These are phyloP conservation scores for Loxodonta africana DNA, from an alignment of 2,113 vertebrate species.

Conservation along the genomic window DNA sequence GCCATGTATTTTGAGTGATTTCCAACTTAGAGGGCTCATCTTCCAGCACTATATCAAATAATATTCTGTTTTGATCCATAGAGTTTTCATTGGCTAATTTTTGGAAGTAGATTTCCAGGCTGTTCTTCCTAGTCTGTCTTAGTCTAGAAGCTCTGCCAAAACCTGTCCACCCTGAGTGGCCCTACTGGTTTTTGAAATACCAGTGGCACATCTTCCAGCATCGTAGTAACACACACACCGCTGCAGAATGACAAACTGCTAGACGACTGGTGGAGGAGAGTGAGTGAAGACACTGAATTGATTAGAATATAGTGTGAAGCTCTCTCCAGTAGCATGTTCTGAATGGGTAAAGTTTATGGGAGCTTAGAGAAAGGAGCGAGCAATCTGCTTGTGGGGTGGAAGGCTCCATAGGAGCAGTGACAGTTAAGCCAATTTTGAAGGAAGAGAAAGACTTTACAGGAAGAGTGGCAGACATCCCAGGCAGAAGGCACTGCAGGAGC, in stretches of 20 bases:
- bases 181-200: background rate
- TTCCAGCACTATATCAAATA: background rate
- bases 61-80: background rate
- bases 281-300: background rate
- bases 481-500: background rate
- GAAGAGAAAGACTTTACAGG: background rate
- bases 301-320: background rate
- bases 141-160: background rate
- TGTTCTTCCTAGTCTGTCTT: background rate
- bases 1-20: background rate
- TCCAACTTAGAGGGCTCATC: background rate
- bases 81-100: background rate
- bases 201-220: background rate
- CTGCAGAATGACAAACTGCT: background rate
- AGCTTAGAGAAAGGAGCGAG: background rate
- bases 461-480: background rate
- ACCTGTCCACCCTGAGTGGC: background rate
- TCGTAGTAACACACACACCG: background rate
- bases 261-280: background rate
- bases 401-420: background rate
- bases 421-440: background rate
- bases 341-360: background rate
- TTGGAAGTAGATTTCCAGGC: background rate
- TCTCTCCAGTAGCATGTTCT: background rate
- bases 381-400: fast-evolving